Conservation (phyloP, 1,140 invertebrate species). For the Brachionus sp. region DNA sequence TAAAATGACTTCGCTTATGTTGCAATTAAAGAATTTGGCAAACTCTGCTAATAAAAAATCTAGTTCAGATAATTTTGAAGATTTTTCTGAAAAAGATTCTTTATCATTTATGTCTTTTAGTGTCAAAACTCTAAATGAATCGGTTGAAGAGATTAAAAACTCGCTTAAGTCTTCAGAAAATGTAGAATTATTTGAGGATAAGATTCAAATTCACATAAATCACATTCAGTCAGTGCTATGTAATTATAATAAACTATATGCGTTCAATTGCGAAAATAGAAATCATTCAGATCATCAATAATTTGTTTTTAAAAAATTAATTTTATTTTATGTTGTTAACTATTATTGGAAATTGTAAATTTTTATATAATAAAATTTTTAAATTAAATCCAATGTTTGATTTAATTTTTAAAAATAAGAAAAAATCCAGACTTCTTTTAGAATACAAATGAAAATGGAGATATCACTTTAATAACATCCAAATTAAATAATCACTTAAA, state of each 20-base stretch:
- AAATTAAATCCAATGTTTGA: not conserved
- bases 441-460: no score
- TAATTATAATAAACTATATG: constrained; percentile 63
- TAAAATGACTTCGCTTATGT: not conserved
- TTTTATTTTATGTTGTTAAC: constrained; percentile 6
- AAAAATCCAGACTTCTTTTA: no score
- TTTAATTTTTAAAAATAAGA: no score
- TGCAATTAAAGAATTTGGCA: not conserved
- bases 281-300: not conserved
- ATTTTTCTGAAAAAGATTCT: not conserved
- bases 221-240: constrained; percentile 80
- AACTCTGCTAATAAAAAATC: constrained; percentile 7
- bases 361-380: constrained; percentile 16
- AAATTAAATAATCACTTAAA: no score
- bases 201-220: constrained; percentile 84
- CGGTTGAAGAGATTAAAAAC: constrained; percentile 79
- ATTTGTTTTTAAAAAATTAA: not conserved
- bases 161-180: constrained; percentile 74
- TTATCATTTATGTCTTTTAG: constrained; percentile 66
- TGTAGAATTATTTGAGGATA: constrained; percentile 74
- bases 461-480: no score
- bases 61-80: not conserved
- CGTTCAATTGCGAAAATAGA: constrained; percentile 49
- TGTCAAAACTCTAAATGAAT: constrained; percentile 83
- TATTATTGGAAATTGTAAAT: constrained; percentile 2